A percentile compares a stretch with the other conserved stretches of the same genome.
Conservation (phyloP, 2,797 vertebrate genomes). For the Hydrolagus colliei region DNA sequence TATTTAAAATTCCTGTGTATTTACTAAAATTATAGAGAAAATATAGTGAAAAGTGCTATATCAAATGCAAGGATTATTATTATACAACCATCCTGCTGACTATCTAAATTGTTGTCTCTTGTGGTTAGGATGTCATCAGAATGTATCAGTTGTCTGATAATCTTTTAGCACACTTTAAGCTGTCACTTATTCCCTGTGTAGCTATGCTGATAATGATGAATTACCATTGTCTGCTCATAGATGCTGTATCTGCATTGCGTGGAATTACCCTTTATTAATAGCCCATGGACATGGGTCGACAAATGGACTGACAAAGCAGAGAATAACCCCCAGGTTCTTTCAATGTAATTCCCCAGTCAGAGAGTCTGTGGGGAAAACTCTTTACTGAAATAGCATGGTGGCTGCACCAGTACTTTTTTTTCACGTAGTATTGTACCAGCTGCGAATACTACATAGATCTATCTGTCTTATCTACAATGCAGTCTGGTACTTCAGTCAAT, state of each 20-base stretch:
- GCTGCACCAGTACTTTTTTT: background rate
- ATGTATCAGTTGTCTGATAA: background rate
- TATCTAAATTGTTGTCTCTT: background rate
- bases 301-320: too few species aligned
- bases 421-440: conserved; percentile 9
- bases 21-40: too few species aligned
- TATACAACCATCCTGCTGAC: background rate
- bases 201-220: background rate
- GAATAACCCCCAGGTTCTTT: background rate
- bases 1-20: too few species aligned
- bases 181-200: background rate
- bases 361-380: background rate
- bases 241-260: background rate
- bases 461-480: conserved; percentile 2
- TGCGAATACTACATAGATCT: background rate
- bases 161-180: background rate
- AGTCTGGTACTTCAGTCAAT: conserved; percentile 13
- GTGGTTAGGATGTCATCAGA: background rate
- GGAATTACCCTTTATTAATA: too few species aligned
- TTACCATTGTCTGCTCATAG: background rate
- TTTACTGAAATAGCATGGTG: background rate
- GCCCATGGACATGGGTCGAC: too few species aligned
- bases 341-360: background rate
- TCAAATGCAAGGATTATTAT: background rate
- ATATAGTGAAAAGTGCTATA: background rate